These are phyloP conservation scores for Venturia canescens DNA, from an alignment of 1,140 invertebrate species.

Conservation along the genomic window DNA sequence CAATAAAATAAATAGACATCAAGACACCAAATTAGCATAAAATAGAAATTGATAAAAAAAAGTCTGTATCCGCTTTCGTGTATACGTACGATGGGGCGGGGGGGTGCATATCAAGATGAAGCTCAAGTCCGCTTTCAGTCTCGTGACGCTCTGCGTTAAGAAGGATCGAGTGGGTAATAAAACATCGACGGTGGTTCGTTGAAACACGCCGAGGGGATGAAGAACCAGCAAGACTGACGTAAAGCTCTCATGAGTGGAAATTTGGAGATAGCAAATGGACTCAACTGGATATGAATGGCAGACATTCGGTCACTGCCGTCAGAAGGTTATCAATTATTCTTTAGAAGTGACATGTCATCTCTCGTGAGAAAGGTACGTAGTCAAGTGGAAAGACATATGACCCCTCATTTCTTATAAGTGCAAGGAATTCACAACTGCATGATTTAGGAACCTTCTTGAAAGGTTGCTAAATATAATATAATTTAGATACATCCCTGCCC, in stretches of 20 bases:
- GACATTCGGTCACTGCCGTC: slow-evolving; percentile 27
- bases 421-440: neutral
- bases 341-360: slow-evolving; percentile 2
- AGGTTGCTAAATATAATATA: neutral
- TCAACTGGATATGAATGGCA: slow-evolving; percentile 31
- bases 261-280: slow-evolving; percentile 47
- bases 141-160: slow-evolving; percentile 55
- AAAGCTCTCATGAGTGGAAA: slow-evolving; percentile 52
- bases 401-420: neutral
- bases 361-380: neutral
- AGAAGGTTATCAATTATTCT: slow-evolving; percentile 30
- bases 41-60: too few species aligned
- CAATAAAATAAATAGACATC: too few species aligned
- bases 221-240: slow-evolving; percentile 35
- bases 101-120: slow-evolving; percentile 67
- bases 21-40: too few species aligned
- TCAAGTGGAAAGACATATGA: neutral
- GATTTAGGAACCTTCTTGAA: neutral
- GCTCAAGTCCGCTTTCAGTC: slow-evolving; percentile 52
- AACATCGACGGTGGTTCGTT: slow-evolving; percentile 49
- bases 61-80: slow-evolving; percentile 44
- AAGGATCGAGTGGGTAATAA: slow-evolving; percentile 65
- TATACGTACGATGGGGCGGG: slow-evolving; percentile 57
- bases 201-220: neutral
- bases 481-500: too few species aligned